Evolutionary conservation across 2,888 invertebrate species (phyloP), one percentile per base, ranked within the genome.

Genomic region (Parnassius mnemosyne): DNA sequence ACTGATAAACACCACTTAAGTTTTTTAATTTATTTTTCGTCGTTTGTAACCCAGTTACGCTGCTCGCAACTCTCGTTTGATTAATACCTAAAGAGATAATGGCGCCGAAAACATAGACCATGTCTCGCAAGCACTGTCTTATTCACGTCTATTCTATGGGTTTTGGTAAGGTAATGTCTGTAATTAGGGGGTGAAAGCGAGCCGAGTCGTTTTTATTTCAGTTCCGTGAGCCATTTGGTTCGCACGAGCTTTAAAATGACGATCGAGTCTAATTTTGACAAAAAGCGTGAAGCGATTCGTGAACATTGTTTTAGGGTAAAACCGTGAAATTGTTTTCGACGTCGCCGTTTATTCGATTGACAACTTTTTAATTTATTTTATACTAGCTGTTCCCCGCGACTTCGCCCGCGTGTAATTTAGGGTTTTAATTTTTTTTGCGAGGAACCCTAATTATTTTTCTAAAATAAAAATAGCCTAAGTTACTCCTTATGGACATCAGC

Each of bases 181-280:
- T 57, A 58, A 62, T 63, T 58, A 63, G 57, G 58, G 62, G 58
- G 62, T 58, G 62, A 58, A 63, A 63, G 62, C 54, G 62, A 63
- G 13, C 34, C 62, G 53, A 25, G 57, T 43, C 43, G 53, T 62
- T 53, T 62, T 62, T 57, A 53, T 62, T 62, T 53, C 57, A 53
- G 53, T 62, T 57, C 57, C 62, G 62, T 62, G 57, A 63, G 58
- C 62, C 50, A 63, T 63, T 63, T 51, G 62, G 58, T 54, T 51
- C 62, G 62, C 62, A 63, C 62, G 62, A 58, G 62, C 62, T 53
- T 51, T 60, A 25, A 55, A 56, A 56, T 13, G 61, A 42, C 49
- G 62, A 58, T 63, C 58, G 1, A 50, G 16, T 58, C 62, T 54
- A 54, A 58, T 58, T 62, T 54, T 43, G 54, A 58, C 41, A 44